phyloP scores from a whole-genome alignment of 2,888 invertebrate genomes.

The Pogonocherus hispidulus region DNA sequence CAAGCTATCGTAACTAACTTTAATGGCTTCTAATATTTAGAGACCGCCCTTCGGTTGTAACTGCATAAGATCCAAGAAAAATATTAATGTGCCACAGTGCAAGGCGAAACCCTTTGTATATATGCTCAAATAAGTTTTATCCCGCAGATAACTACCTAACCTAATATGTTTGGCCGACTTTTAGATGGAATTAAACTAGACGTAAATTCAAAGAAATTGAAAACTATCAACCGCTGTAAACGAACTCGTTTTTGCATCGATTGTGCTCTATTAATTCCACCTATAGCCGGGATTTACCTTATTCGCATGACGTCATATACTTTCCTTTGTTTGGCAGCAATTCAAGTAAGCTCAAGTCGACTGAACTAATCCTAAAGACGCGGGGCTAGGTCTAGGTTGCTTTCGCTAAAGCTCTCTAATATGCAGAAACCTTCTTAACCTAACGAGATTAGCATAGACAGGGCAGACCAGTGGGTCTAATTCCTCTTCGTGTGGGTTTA shows the following conservation, averaged over 20 bases:
- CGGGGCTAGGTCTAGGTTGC: constrained; percentile 64
- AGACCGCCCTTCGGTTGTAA: too few species aligned
- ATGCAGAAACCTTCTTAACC: constrained; percentile 82
- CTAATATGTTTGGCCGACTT: background rate
- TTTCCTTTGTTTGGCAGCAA: constrained; percentile 67
- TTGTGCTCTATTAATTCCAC: constrained; percentile 22
- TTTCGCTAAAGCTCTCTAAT: constrained; percentile 76
- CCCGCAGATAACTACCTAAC: too few species aligned
- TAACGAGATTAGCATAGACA: constrained; percentile 80
- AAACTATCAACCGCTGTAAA: background rate
- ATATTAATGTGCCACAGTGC: too few species aligned
- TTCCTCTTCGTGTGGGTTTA: constrained; percentile 57
- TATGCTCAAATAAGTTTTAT: too few species aligned
- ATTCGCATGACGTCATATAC: constrained; percentile 59
- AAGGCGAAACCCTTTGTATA: too few species aligned
- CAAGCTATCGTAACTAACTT: too few species aligned
- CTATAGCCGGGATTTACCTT: constrained; percentile 29
- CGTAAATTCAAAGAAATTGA: background rate
- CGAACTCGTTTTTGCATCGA: background rate
- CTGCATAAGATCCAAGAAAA: too few species aligned
- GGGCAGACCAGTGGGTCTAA: constrained; percentile 72
- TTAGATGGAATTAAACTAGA: background rate
- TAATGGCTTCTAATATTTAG: too few species aligned
- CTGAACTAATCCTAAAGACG: constrained; percentile 78
- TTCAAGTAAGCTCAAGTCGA: constrained; percentile 68